Evolutionary conservation across 1,140 invertebrate genomes (phyloP), one percentile per base, ranked within the genome.

Genomic region (Drosophila suzukii): DNA sequence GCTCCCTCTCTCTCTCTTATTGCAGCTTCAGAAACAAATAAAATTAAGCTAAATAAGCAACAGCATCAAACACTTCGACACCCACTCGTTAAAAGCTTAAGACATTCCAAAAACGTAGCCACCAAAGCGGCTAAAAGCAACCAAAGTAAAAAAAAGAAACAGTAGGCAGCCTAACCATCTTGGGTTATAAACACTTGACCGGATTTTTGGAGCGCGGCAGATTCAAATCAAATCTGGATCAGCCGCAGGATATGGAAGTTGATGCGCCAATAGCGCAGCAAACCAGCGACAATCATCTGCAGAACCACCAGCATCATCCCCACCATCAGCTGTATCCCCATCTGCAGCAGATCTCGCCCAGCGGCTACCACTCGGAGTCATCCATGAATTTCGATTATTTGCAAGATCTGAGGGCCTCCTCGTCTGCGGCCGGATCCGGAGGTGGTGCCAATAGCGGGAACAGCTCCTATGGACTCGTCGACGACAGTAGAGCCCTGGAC

Each of bases 341-440:
- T 32, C 61, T 59, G 50, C 73, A 46, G 3, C 56, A 66, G 55
- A 79, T 61, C 58, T 67, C 70, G 27, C 39, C 54, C 39, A 75
- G 62, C 70, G 77, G 65, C 32, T 77, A 77, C 60, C 81, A 91
- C 34, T 91, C 90, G 65, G 90, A 91, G 50, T 80, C 90, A 53
- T 90, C 90, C 58, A 91, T 91, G 90, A 91, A 92, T 83, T 92
- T 92, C 47, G 91, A 92, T 76, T 91, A 92, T 43, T 90, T 92
- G 59, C 84, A 91, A 67, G 84, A 82, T 27, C 51, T 92, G 57
- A 75, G 83, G 44, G 71, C 63, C 44, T 73, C 81, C 59, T 62
- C 81, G 27, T 68, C 90, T 4, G 49, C 70, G 47, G 56, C 66
- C 30, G 53, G 30, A 27, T 47, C 73, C 11, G 27, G 39, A 41